A percentile compares a stretch with the other conserved stretches of the same genome.
phyloP scores from a whole-genome alignment of 2,888 invertebrate species.

The Archips crataeganus region DNA sequence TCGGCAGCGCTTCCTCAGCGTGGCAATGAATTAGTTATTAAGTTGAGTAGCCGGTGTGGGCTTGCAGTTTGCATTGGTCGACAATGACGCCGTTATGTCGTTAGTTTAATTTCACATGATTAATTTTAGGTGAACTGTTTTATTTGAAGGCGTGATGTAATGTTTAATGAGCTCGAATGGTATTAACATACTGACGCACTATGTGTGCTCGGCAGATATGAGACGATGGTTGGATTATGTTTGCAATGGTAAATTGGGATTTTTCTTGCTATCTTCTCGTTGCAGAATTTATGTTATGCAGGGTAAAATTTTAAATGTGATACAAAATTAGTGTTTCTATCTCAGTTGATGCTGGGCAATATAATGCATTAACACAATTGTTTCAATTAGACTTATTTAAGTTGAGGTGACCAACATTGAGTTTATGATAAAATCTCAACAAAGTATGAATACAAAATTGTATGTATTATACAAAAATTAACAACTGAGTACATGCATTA shows the following conservation, averaged over 20 bases:
- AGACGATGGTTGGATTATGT: neutral
- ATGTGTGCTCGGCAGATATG: conserved; percentile 1
- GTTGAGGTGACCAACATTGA: too few species aligned
- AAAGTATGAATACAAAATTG: too few species aligned
- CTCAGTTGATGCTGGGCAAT: too few species aligned
- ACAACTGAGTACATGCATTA: too few species aligned
- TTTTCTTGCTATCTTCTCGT: too few species aligned
- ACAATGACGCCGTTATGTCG: conserved; percentile 47
- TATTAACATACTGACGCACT: conserved; percentile 22
- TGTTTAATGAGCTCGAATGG: conserved; percentile 11
- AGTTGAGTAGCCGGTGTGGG: conserved; percentile 60
- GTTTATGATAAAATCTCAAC: too few species aligned
- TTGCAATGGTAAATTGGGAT: neutral
- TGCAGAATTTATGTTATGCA: too few species aligned
- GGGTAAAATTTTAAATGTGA: too few species aligned
- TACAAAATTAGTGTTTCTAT: too few species aligned
- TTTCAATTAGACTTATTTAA: too few species aligned
- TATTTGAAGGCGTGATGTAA: conserved; percentile 37
- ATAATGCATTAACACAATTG: too few species aligned
- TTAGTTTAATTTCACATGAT: conserved; percentile 15
- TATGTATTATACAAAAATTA: too few species aligned
- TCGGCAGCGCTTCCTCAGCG: conserved; percentile 77
- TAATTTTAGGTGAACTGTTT: conserved; percentile 21
- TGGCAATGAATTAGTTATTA: conserved; percentile 80
- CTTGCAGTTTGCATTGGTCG: conserved; percentile 77